A percentile compares a stretch with the other conserved stretches of the same genome.
Conservation (phyloP, 2,888 invertebrate species). For the Lithosia quadra region DNA sequence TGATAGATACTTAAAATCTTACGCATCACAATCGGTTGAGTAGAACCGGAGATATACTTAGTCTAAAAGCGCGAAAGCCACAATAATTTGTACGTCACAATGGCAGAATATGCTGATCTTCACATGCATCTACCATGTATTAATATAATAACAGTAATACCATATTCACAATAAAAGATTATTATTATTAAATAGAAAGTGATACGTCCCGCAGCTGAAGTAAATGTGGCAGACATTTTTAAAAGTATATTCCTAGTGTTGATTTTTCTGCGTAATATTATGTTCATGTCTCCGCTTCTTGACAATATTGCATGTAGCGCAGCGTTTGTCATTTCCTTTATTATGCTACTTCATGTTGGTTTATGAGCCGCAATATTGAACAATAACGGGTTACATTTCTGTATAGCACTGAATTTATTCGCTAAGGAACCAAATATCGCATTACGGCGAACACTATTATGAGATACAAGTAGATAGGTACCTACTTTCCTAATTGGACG, state of each 20-base stretch:
- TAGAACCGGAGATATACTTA: too few species aligned
- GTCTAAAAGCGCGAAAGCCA: too few species aligned
- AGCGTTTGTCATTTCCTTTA: constrained; percentile 53
- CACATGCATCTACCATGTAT: too few species aligned
- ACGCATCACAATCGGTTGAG: too few species aligned
- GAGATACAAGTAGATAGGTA: constrained; percentile 37
- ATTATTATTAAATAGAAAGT: neutral
- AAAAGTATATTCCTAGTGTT: constrained; percentile 16
- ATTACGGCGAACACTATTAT: constrained; percentile 52
- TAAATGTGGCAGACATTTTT: neutral
- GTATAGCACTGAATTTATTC: constrained; percentile 49
- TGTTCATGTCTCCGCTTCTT: constrained; percentile 31
- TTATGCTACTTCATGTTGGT: constrained; percentile 51
- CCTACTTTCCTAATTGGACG: constrained; percentile 59
- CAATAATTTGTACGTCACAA: too few species aligned
- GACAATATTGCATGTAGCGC: constrained; percentile 44
- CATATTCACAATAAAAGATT: too few species aligned
- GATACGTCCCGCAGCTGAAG: neutral
- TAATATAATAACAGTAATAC: too few species aligned
- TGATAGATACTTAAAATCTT: too few species aligned
- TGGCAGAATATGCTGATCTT: too few species aligned
- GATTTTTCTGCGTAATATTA: constrained; percentile 21
- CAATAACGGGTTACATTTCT: constrained; percentile 54
- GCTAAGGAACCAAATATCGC: constrained; percentile 45
- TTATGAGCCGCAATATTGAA: constrained; percentile 61